Evolutionary conservation across 2,113 vertebrate species (phyloP).

Genomic region (Cygnus buccinator): DNA sequence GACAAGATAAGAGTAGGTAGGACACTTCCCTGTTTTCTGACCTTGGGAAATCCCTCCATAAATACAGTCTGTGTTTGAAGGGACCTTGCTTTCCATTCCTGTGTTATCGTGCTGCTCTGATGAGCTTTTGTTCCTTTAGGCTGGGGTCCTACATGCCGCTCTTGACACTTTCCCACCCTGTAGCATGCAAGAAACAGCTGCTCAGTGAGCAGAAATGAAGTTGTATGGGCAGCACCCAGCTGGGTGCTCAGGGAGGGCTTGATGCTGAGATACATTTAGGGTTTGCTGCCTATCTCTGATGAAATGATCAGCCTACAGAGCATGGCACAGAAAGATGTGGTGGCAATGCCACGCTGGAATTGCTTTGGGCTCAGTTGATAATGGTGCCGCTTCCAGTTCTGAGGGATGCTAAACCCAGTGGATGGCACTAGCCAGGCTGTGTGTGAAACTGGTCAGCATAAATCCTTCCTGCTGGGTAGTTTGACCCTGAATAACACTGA

Average conservation of each 20-base stretch:
- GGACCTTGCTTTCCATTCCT: background rate
- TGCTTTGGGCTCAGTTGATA: background rate
- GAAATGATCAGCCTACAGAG: background rate
- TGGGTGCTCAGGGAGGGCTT: fast-evolving
- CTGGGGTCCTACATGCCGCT: background rate
- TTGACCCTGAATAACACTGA: background rate
- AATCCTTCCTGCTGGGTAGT: background rate
- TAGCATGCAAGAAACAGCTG: background rate
- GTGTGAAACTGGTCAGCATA: fast-evolving
- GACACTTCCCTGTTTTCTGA: background rate
- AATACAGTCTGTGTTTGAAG: background rate
- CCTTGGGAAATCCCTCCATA: background rate
- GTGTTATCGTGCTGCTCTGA: background rate
- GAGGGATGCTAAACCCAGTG: background rate
- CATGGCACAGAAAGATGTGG: fast-evolving
- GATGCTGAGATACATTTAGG: background rate
- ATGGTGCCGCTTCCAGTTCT: background rate
- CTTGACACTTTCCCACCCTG: background rate
- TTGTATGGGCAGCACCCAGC: background rate
- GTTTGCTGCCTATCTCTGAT: background rate
- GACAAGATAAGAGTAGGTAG: conserved; percentile 89
- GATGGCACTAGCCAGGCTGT: background rate
- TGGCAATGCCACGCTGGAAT: fast-evolving
- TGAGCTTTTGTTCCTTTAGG: background rate
- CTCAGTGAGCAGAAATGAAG: fast-evolving